phyloP scores from a whole-genome alignment of 2,797 vertebrate species.

The Holocentrus rufus region DNA sequence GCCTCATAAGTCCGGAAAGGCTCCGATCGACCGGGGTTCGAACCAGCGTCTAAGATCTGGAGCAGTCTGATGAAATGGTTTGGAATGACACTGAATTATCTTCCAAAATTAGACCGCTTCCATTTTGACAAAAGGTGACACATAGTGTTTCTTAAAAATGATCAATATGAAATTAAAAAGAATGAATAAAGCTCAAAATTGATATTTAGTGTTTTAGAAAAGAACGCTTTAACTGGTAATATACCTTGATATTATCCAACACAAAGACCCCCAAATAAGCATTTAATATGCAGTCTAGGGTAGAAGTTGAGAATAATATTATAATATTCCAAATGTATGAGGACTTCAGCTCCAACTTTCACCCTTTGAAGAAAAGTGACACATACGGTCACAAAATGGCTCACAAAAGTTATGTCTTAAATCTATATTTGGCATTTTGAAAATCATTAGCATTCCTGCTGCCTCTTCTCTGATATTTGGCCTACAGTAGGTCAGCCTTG shows the following conservation, averaged over 20 bases:
- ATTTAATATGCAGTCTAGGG: background rate
- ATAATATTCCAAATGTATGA: background rate
- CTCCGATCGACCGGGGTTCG: constrained; percentile 74
- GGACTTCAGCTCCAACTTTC: background rate
- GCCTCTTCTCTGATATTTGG: background rate
- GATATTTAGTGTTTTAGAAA: background rate
- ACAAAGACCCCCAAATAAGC: background rate
- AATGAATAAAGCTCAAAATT: background rate
- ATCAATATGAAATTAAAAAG: no score
- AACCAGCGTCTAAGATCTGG: constrained; percentile 83
- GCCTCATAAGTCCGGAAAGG: constrained; percentile 87
- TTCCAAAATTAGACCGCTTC: background rate
- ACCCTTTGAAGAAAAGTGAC: background rate
- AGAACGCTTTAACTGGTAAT: background rate
- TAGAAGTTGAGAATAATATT: background rate
- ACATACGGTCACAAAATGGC: background rate
- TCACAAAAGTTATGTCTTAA: no score
- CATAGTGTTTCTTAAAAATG: no score
- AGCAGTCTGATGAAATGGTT: constrained; percentile 82
- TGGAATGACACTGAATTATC: background rate
- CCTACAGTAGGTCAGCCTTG: background rate
- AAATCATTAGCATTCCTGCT: no score
- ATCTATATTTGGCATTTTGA: background rate
- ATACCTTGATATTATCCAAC: background rate
- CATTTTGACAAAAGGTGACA: background rate